A percentile compares a stretch with the other conserved stretches of the same genome.
phyloP scores from a whole-genome alignment of 2,797 vertebrate species.

The Bradypus variegatus region DNA sequence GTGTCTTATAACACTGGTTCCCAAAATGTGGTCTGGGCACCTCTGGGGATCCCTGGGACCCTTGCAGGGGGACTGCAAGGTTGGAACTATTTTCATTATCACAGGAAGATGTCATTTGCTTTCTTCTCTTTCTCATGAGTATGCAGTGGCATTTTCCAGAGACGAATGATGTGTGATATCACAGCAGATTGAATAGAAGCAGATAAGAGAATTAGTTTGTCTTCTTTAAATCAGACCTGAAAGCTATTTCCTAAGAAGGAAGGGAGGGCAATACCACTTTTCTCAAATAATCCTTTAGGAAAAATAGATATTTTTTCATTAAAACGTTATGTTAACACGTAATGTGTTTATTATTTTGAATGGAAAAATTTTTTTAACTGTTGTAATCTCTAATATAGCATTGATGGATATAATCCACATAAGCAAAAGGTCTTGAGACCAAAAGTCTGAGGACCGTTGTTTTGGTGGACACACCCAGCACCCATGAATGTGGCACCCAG shows the following conservation, averaged over 20 bases:
- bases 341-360: not conserved
- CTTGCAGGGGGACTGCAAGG: not conserved
- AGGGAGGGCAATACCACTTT: too few relatives aligned
- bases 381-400: not conserved
- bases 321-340: not conserved
- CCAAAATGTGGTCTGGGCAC: not conserved
- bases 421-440: not conserved
- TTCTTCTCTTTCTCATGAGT: not conserved
- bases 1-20: not conserved
- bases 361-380: not conserved
- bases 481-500: not conserved
- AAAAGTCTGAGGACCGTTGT: not conserved
- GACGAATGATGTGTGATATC: not conserved
- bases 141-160: not conserved
- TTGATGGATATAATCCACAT: not conserved
- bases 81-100: not conserved
- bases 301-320: too few relatives aligned
- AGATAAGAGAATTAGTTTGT: not conserved
- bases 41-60: not conserved
- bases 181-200: not conserved
- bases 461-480: not conserved
- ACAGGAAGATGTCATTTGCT: not conserved
- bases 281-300: too few relatives aligned
- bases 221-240: too few relatives aligned
- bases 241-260: too few relatives aligned